A percentile compares a stretch with the other conserved stretches of the same genome.
phyloP scores from a whole-genome alignment of 2,888 invertebrate genomes.

The Athetis lepigone region DNA sequence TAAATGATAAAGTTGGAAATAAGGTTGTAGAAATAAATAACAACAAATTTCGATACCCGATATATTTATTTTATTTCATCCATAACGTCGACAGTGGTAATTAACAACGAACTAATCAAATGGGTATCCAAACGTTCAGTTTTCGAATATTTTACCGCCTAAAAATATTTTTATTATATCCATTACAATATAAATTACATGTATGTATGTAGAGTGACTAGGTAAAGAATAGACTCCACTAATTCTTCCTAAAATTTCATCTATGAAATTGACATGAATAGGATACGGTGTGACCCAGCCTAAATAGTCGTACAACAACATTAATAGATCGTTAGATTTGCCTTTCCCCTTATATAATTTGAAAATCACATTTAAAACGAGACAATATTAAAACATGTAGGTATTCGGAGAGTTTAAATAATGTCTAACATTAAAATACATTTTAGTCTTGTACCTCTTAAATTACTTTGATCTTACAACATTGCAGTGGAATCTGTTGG shows the following conservation, averaged over 20 bases:
- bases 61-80: conserved; percentile 81
- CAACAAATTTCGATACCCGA: conserved; percentile 76
- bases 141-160: conserved; percentile 76
- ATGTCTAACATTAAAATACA: conserved; percentile 72
- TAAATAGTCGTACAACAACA: conserved; percentile 64
- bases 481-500: conserved; percentile 3
- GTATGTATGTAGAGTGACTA: conserved; percentile 87
- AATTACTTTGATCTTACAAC: conserved; percentile 32
- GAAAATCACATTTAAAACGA: conserved; percentile 51
- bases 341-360: conserved; percentile 72
- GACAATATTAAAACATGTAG: conserved; percentile 44
- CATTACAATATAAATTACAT: conserved; percentile 72
- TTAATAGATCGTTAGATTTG: conserved; percentile 58
- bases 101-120: conserved; percentile 84
- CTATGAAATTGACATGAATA: conserved; percentile 66
- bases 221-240: conserved; percentile 66
- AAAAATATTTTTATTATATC: conserved; percentile 71
- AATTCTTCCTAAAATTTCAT: conserved; percentile 69
- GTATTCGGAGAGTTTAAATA: conserved; percentile 54
- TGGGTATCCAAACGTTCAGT: conserved; percentile 82
- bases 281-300: conserved; percentile 76
- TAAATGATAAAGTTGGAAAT: too few species aligned
- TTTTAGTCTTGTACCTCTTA: conserved; percentile 84
- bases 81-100: conserved; percentile 80
- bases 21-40: conserved; percentile 60